Percentiles rank a stretch among this genome's conserved stretches.
These are phyloP conservation scores for Anguilla marmorata DNA, from an alignment of 2,797 vertebrate species.

Conservation along the genomic window DNA sequence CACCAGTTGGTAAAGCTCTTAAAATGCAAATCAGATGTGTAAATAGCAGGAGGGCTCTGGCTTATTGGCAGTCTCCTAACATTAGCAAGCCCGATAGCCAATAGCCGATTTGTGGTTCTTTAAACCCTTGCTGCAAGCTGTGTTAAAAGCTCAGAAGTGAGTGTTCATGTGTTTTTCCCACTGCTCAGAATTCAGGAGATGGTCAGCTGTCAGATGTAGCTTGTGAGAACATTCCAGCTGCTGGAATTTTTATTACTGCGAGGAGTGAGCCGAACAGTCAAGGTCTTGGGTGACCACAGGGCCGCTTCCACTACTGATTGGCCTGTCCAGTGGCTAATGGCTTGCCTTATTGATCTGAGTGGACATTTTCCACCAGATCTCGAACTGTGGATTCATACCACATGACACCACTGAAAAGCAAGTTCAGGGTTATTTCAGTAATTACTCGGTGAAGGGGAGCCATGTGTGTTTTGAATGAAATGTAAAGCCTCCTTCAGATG, in stretches of 20 bases:
- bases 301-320: neutral
- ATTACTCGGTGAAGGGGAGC: neutral
- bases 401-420: neutral
- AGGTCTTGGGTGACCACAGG: neutral
- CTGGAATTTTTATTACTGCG: neutral
- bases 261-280: neutral
- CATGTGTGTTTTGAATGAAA: neutral
- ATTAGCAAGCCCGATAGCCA: neutral
- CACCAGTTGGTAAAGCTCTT: no score
- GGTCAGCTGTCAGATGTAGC: neutral
- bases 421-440: neutral
- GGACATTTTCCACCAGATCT: neutral
- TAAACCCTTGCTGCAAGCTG: neutral
- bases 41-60: no score
- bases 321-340: neutral
- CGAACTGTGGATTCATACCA: neutral
- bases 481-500: neutral
- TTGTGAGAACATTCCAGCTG: neutral
- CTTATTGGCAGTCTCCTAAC: neutral
- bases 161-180: neutral
- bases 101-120: neutral
- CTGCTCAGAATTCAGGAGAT: neutral
- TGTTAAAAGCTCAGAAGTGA: neutral
- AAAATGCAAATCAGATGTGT: no score
- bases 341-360: neutral